phyloP scores from a whole-genome alignment of 23 tunicate genomes.

The Clavelina lepadiformis region DNA sequence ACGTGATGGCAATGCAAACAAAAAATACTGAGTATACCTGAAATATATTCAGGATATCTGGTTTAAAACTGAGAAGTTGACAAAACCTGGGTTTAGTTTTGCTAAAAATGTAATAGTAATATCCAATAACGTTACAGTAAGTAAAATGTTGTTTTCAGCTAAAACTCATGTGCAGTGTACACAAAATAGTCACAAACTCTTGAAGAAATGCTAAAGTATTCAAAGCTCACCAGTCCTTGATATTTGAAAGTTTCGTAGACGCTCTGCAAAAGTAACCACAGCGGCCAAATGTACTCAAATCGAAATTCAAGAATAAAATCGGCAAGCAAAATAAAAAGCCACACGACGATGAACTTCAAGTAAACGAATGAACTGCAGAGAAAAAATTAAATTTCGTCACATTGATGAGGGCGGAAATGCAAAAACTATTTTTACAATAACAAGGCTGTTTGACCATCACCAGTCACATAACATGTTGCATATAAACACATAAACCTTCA shows the following conservation, averaged over 20 bases:
- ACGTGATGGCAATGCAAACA: slow-evolving; percentile 75
- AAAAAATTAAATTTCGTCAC: slow-evolving; percentile 2
- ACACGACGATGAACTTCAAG: slow-evolving; percentile 46
- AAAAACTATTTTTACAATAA: too few relatives aligned
- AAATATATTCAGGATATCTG: background rate
- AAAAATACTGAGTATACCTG: slow-evolving; percentile 75
- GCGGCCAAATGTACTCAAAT: slow-evolving; percentile 86
- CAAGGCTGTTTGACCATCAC: too few relatives aligned
- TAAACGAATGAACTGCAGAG: slow-evolving; percentile 55
- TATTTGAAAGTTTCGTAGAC: slow-evolving; percentile 80
- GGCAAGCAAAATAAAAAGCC: slow-evolving; percentile 56
- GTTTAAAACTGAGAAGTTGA: background rate
- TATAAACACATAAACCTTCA: too few relatives aligned
- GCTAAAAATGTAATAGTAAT: too few relatives aligned
- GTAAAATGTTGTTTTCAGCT: background rate
- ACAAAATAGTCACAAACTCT: background rate
- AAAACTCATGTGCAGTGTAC: background rate
- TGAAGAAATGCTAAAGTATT: too few relatives aligned
- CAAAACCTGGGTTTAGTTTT: too few relatives aligned
- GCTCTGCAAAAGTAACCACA: slow-evolving; percentile 74
- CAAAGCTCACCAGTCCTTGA: slow-evolving; percentile 80
- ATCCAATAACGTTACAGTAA: too few relatives aligned
- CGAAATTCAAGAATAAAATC: slow-evolving; percentile 86
- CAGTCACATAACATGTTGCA: too few relatives aligned
- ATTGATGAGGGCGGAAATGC: background rate